Evolutionary conservation across 64 coral and sea anemone genomes (phyloP).

Genomic region (Dendronephthya gigantea): DNA sequence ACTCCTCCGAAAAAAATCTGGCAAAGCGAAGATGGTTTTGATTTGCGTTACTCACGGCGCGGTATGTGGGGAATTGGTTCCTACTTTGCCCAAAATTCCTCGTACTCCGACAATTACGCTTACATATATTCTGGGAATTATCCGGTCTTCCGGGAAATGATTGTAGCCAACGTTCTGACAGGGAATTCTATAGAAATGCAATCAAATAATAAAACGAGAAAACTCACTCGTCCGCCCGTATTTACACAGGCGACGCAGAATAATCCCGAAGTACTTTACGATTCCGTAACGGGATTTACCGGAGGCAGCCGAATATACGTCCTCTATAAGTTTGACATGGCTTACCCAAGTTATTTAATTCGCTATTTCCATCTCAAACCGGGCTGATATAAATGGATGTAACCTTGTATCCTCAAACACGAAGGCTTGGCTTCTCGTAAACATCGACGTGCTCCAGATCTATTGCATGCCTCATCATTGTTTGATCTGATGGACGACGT

Average conservation of each 20-base stretch:
- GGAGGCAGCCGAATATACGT: conserved; percentile 31
- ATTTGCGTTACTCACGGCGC: conserved; percentile 50
- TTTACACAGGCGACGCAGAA: not conserved
- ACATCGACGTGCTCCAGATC: too few species aligned
- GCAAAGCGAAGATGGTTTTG: conserved; percentile 68
- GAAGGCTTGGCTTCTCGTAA: too few species aligned
- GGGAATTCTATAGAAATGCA: conserved; percentile 29
- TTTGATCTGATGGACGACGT: too few species aligned
- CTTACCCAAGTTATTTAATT: conserved; percentile 55
- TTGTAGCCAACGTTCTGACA: conserved; percentile 52
- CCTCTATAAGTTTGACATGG: conserved; percentile 45
- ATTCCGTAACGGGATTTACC: conserved; percentile 38
- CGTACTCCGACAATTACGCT: conserved; percentile 30
- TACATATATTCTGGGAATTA: not conserved
- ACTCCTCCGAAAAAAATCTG: conserved; percentile 42
- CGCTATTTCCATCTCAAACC: not conserved
- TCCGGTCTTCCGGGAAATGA: conserved; percentile 11
- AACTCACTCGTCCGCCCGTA: not conserved
- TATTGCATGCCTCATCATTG: too few species aligned
- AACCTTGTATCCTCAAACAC: too few species aligned
- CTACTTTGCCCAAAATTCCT: conserved; percentile 54
- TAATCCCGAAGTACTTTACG: conserved; percentile 3
- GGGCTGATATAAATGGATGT: too few species aligned
- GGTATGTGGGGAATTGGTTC: conserved; percentile 64
- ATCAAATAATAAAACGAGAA: conserved; percentile 22